Percentiles rank a stretch among this genome's conserved stretches.
Conservation (phyloP, 2,113 vertebrate genomes). For the Tragelaphus scriptus region DNA sequence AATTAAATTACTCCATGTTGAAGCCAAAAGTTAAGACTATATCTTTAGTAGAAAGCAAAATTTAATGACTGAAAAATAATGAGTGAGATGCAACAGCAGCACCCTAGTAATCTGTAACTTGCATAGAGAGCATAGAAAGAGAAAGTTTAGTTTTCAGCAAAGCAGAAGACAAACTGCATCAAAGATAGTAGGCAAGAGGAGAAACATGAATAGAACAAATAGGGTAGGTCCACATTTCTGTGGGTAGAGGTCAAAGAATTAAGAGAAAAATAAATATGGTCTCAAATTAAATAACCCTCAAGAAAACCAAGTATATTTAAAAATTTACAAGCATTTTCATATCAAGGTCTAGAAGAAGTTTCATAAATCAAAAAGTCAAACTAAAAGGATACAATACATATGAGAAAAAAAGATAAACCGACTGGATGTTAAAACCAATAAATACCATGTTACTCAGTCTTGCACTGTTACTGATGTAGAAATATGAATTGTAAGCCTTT, state of each 20-base stretch:
- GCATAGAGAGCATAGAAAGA: background rate
- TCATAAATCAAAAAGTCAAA: background rate
- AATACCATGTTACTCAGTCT: background rate
- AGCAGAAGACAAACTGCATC: background rate
- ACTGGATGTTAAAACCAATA: background rate
- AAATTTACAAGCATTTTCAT: background rate
- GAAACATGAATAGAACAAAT: background rate
- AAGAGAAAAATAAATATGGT: background rate
- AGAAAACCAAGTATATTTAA: background rate
- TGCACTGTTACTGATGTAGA: background rate
- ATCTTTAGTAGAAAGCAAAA: background rate
- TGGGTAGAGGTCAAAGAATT: background rate
- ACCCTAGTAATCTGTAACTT: background rate
- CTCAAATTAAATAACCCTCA: background rate
- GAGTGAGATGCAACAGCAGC: background rate
- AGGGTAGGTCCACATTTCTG: background rate
- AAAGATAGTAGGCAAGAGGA: background rate
- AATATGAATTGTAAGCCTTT: background rate
- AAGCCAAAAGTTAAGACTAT: background rate
- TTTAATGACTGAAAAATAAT: background rate
- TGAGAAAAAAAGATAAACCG: background rate
- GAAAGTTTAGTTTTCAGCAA: background rate
- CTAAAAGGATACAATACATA: background rate
- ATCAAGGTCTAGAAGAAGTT: background rate
- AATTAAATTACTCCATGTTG: background rate